Percentiles rank a stretch among this genome's conserved stretches.
Evolutionary conservation across 1,140 invertebrate genomes (phyloP).

Genomic region (Paraescarpia echinospica): DNA sequence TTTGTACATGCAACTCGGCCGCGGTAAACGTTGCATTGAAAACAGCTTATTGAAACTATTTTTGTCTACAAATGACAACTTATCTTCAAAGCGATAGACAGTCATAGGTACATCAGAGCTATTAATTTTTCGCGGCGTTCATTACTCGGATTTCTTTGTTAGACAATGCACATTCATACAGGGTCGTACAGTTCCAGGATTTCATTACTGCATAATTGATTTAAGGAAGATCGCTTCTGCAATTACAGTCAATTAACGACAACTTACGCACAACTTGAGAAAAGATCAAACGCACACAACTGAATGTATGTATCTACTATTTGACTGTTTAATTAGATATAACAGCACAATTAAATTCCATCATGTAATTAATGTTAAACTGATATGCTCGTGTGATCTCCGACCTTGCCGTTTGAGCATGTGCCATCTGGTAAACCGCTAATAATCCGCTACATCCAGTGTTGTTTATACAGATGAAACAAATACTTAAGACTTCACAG

Average conservation of each 20-base stretch:
- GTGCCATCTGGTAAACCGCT: background rate
- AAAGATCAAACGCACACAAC: background rate
- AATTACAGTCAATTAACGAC: background rate
- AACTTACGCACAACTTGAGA: background rate
- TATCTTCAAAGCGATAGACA: background rate
- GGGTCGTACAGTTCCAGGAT: background rate
- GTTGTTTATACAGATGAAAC: background rate
- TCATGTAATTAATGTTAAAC: background rate
- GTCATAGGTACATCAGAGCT: background rate
- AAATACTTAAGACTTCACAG: background rate
- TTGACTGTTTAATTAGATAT: background rate
- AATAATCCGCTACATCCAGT: background rate
- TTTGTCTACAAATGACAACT: background rate
- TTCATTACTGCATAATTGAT: constrained; percentile 6
- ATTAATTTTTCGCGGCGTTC: background rate
- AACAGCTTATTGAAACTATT: background rate
- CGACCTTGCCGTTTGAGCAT: background rate
- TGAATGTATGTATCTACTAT: background rate
- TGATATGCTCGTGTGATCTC: background rate
- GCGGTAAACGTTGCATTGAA: background rate
- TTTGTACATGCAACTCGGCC: background rate
- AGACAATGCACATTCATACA: background rate
- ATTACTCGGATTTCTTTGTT: background rate
- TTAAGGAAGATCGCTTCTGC: background rate
- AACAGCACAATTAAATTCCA: background rate